Base-by-base conservation (phyloP, 2,797 vertebrate genomes). In the Morus bassanus region DNA sequence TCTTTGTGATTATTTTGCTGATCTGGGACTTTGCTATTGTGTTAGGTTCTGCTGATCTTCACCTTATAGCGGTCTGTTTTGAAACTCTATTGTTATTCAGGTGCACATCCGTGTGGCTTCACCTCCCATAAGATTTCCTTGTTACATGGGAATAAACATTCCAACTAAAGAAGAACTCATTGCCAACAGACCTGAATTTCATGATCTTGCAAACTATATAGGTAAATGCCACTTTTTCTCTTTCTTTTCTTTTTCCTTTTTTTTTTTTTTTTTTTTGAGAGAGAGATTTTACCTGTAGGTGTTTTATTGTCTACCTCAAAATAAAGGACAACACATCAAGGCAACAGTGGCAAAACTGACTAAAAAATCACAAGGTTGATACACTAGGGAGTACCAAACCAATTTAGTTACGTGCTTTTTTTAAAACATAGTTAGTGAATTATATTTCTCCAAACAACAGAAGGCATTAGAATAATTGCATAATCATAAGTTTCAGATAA, bases 121-220 rank as follows among this genome's bases (percentile, higher is more conserved):
- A 72, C 99, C 99, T 64, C 99, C 99, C 4, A 99, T 99, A 97
- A 98, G 94, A 96, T 98, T 98, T 91, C 99, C 99, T 11, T 99
- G 99, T 96, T 99, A 99, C 97, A 99, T 99, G 99, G 99, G 99
- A 92, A 99, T 99, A 97, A 99, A 99, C 93, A 99, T 99, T 95
- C 99, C 99, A 87, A 99, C 99, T 76, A 99, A 99, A 98, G 99
- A 99, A 97, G 99, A 99, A 97, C 98, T 99, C 67, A 99, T 99
- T 72, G 99, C 99, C 92, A 99, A 99, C 97, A 99, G 97, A 96
- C 99, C 99, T 23, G 99, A 99, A 98, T 99, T 99, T 96, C 96
- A 98, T 82, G 98, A 99, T 96, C 98, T 99, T 86, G 99, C 99
- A 53, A 98, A 98, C 85, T 99, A 99, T 94, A 99, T 99, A 88